phyloP scores from a whole-genome alignment of 2,888 invertebrate genomes.

The Monopis laevigella region DNA sequence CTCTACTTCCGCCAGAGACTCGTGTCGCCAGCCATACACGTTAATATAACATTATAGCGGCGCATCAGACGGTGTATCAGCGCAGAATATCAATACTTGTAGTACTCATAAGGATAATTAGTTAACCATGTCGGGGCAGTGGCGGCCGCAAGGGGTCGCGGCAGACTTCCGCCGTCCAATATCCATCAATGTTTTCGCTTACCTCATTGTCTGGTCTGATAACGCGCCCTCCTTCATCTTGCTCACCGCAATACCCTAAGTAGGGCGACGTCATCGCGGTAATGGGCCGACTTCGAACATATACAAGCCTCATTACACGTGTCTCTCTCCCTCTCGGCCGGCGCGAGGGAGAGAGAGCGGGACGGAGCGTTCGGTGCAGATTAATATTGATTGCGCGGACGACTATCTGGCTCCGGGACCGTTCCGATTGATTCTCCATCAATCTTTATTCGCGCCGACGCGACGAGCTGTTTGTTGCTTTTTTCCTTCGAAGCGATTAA shows the following conservation, averaged over 20 bases:
- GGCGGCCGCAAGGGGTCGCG: too few species aligned
- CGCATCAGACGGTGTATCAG: too few species aligned
- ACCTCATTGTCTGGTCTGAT: conserved; percentile 60
- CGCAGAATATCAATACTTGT: too few species aligned
- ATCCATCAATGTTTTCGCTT: conserved; percentile 54
- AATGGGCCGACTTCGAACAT: conserved; percentile 45
- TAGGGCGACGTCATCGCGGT: conserved; percentile 51
- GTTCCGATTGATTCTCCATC: conserved; percentile 62
- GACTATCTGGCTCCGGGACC: conserved; percentile 49
- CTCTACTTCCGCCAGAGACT: too few species aligned
- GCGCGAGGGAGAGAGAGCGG: not conserved
- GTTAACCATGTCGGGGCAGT: too few species aligned
- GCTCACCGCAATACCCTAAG: conserved; percentile 63
- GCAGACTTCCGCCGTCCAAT: conserved; percentile 21
- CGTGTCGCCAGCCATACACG: too few species aligned
- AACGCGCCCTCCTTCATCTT: conserved; percentile 56
- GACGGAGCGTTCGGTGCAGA: conserved; percentile 27
- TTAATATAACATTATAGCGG: too few species aligned
- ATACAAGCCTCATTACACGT: conserved; percentile 32
- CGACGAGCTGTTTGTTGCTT: too few species aligned
- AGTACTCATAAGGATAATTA: too few species aligned
- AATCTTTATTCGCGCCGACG: conserved; percentile 61
- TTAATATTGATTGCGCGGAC: conserved; percentile 64
- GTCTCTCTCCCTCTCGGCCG: conserved; percentile 23
- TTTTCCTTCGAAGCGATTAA: too few species aligned